A percentile compares a stretch with the other conserved stretches of the same genome.
Evolutionary conservation across 1,140 invertebrate species (phyloP).

Genomic region (Hyphantria cunea): DNA sequence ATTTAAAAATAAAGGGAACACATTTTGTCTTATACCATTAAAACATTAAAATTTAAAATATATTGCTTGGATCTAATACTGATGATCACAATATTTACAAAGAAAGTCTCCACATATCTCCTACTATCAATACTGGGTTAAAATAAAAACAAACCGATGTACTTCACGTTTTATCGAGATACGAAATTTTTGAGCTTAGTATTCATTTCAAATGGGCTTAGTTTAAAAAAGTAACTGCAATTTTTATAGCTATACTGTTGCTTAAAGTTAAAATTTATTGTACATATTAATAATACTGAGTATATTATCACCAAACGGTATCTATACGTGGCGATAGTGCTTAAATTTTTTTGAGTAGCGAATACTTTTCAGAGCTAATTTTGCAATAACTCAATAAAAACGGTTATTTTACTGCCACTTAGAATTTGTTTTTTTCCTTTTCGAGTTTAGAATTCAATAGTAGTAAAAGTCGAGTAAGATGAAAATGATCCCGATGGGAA

Average conservation of each 20-base stretch:
- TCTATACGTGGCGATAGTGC: conserved; percentile 33
- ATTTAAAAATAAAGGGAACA: too few relatives aligned
- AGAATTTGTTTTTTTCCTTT: not conserved
- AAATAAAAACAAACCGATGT: not conserved
- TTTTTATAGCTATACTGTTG: conserved; percentile 24
- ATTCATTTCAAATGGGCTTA: conserved; percentile 8
- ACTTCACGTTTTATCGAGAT: conserved; percentile 4
- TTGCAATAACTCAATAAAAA: conserved; percentile 23
- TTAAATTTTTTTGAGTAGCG: conserved; percentile 30
- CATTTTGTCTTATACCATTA: not conserved
- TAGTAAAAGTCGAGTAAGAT: not conserved
- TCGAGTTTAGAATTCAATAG: too few relatives aligned
- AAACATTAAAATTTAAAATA: conserved; percentile 14
- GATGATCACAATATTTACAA: conserved; percentile 16
- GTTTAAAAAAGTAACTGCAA: conserved; percentile 7
- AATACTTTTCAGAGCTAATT: conserved; percentile 30
- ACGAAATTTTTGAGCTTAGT: conserved; percentile 30
- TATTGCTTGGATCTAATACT: conserved; percentile 30
- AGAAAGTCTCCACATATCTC: conserved; percentile 2
- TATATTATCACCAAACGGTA: conserved; percentile 44
- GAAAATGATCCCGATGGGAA: not conserved
- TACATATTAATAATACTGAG: conserved; percentile 55
- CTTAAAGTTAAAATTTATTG: conserved; percentile 43
- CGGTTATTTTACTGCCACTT: too few relatives aligned
- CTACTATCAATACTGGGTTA: not conserved